Evolutionary conservation across 2,797 vertebrate genomes (phyloP), one percentile per base, ranked within the genome.

Genomic region (Crax fasciolata): DNA sequence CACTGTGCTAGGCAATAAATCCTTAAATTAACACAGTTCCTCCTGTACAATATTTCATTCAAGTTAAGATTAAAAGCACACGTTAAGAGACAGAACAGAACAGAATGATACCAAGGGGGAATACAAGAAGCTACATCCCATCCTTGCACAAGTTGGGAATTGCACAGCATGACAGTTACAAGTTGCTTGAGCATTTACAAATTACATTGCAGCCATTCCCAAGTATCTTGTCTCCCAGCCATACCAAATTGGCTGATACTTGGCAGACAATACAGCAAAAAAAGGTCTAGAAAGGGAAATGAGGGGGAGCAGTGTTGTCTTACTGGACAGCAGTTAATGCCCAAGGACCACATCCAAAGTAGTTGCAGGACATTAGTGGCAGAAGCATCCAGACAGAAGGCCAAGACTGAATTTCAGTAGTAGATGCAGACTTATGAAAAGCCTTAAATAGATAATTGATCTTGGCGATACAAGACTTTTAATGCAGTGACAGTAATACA

Each of bases 401-500:
- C 67, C 65, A 55, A 88, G 75, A 72, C 44, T 62, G 62, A 39
- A 84, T 68, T 86, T 86, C 57, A 43, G 41, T 59, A 87, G 52
- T n/a, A 93, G 87, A 89, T 38, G 23, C 8, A 25, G 51, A 87
- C 81, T 48, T 94, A 38, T 84, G 84, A 86, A 75, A 89, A 94
- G 82, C 30, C 44, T 86, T 44, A 63, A 92, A 87, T 13, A 88
- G 43, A 78, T 88, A 94, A 94, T 72, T 86, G 85, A 88, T 78
- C 76, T 70, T 79, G 43, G 24, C 86, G 67, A 87, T 63, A 58
- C 68, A 88, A 86, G 76, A 87, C 67, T 93, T 94, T 52, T 94
- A 86, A 84, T 17, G 52, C 67, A 79, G 39, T 82, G 48, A 82
- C 52, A 68, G 25, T 72, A 91, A 77, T 20, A 77, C 9, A 43